Evolutionary conservation across 2,113 vertebrate species (phyloP), one percentile per base, ranked within the genome.

Genomic region (Nipponia nippon): DNA sequence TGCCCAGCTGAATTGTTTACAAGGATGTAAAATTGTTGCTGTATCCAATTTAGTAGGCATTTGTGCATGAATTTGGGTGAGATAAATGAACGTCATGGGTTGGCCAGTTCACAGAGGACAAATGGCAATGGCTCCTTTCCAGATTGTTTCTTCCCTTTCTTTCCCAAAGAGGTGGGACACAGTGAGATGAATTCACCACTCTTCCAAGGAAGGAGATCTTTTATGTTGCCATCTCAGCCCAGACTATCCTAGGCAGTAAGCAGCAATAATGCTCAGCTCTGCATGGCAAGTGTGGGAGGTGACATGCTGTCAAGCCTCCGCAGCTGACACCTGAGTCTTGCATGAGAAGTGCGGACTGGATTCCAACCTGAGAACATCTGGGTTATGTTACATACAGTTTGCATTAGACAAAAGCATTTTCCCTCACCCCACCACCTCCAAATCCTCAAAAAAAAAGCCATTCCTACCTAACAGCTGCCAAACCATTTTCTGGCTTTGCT

Each of bases 391-490:
- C n/a, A 61, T 26, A 58, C 66, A 90, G 59, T 80, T 62, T 79
- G 62, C 29, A 66, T 66, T 50, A 91, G 29, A 73, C 58, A 94
- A 91, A 94, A 93, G 71, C 76, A 80, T 26, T 90, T 91, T 70
- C 78, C 80, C 56, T 63, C 85, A 59, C 32, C 77, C 89, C 70
- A 63, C 61, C 87, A 69, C 55, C 27, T 34, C n/a, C 85, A 85
- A 85, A 93, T 70, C 34, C 44, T 85, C 10, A 52, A 89, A 90
- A 89, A 90, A 89, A 90, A 90, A 49, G 11, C 59, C 67, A 72
- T 89, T 94, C 97, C 34, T 97, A 99, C 99, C 99, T 98, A 90
- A 99, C 63, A 32, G 97, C 92, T 87, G 99, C 98, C 94, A 98
- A 98, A 73, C 99, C 99, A 1, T 98, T 97, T 47, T 96, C 93